Conservation (phyloP, 2,888 invertebrate genomes). For the Stictocephala bisonia region DNA sequence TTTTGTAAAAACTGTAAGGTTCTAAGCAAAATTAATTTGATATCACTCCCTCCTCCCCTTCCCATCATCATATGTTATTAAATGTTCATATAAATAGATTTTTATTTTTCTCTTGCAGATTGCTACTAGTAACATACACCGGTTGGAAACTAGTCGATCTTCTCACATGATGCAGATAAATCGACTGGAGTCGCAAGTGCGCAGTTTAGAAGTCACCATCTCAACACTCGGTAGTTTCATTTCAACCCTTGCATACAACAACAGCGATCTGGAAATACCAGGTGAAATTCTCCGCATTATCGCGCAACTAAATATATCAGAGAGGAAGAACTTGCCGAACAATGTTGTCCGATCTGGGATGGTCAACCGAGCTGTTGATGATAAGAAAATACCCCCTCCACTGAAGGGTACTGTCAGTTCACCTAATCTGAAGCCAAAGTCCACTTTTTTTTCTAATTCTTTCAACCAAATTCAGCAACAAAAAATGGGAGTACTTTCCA, state of each 20-base stretch:
- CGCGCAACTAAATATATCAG: constrained; percentile 70
- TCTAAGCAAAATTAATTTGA: background rate
- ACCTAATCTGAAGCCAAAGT: constrained; percentile 50
- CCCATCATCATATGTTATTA: background rate
- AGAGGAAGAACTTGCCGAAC: constrained; percentile 63
- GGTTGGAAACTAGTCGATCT: constrained; percentile 73
- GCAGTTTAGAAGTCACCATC: constrained; percentile 80
- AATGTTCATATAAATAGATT: background rate
- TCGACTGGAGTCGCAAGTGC: constrained; percentile 77
- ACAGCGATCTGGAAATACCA: constrained; percentile 76
- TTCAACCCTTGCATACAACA: constrained; percentile 73
- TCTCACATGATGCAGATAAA: constrained; percentile 73
- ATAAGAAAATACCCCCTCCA: constrained; percentile 61
- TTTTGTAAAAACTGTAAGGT: no score
- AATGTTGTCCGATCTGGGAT: constrained; percentile 51
- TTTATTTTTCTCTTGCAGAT: constrained; percentile 62
- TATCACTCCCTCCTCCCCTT: background rate
- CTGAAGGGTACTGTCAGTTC: constrained; percentile 52
- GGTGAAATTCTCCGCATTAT: constrained; percentile 80
- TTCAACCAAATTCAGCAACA: constrained; percentile 48
- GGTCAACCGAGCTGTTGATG: constrained; percentile 65
- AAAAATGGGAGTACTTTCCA: constrained; percentile 43
- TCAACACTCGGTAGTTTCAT: constrained; percentile 78
- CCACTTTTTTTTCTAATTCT: constrained; percentile 52
- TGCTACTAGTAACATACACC: constrained; percentile 70